A percentile compares a stretch with the other conserved stretches of the same genome.
These are phyloP conservation scores for Muscicapa striata DNA, from an alignment of 2,797 vertebrate genomes.

Conservation along the genomic window DNA sequence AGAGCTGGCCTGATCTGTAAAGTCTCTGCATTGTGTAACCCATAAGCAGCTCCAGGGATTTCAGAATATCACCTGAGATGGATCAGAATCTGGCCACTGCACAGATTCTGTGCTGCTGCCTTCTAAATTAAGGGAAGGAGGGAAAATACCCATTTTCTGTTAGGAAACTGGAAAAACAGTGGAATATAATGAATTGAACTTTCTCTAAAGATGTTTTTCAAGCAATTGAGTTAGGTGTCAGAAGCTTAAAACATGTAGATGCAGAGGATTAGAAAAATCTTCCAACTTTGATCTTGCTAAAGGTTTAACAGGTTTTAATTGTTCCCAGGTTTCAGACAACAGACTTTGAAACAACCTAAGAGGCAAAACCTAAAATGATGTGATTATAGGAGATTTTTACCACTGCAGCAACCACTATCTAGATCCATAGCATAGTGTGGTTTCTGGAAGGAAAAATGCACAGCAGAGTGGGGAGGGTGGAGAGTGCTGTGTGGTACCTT, in stretches of 20 bases:
- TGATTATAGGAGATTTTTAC: background rate
- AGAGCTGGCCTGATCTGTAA: background rate
- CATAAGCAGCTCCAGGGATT: background rate
- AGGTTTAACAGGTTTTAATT: background rate
- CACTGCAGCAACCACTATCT: background rate
- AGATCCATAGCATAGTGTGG: background rate
- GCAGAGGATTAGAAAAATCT: background rate
- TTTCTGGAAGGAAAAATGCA: background rate
- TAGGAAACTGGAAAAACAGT: background rate
- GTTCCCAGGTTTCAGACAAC: background rate
- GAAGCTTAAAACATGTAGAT: background rate
- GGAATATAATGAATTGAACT: background rate
- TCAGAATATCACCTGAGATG: background rate
- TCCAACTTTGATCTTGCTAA: background rate
- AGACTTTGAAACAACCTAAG: background rate
- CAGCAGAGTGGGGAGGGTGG: background rate
- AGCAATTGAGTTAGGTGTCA: background rate
- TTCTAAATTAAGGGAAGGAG: background rate
- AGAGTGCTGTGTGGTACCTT: fast-evolving
- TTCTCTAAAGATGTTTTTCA: background rate
- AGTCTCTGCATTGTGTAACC: background rate
- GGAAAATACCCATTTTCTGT: background rate
- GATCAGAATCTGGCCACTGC: background rate
- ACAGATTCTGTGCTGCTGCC: background rate
- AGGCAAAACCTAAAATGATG: background rate